Base-by-base conservation (phyloP, 2,888 invertebrate species). In the Petrophora chlorosata region DNA sequence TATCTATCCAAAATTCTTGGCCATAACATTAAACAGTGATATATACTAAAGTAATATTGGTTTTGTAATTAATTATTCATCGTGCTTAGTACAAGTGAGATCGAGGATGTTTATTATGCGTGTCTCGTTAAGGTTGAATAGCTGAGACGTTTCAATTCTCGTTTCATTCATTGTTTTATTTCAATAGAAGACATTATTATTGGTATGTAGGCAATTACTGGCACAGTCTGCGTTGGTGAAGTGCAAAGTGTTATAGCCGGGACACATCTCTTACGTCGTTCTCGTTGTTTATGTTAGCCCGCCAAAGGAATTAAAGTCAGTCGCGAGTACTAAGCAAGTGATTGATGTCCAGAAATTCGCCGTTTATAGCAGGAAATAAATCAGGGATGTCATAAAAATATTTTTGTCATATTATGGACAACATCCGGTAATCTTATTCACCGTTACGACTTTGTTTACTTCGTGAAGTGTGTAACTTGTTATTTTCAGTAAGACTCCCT, bases 281-380 rank as follows among this genome's bases (percentile, higher is more conserved):
- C 17, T 13, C 16, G 42, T 42, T 59, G 61, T 61, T 55, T 55
- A n/a, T n/a, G n/a, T n/a, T n/a, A 51, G 49, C 23, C 34, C 22
- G 35, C n/a, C 30, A 48, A 34, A 57, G 47, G 55, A 59, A 60
- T 60, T 56, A 56, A 50, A 49, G 60, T 59, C 60, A 49, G 35
- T 45, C 26, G 38, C 17, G 36, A 43, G 51, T 40, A 47, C 43
- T 42, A 52, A 52, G 50, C 16, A 29, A 34, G 38, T 60, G 61
- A 61, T 63, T 54, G 56, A 57, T 63, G 48, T 5, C 19, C 38
- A 9, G n/a, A 48, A 46, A 28, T 32, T 44, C 26, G 10, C 19
- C 16, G 45, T 53, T 56, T 56, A 55, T 32, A 44, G 40, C 53
- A 30, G 17, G 39, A 45, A 53, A 46, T 51, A 45, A 25, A 53